Conservation (phyloP, 2,113 vertebrate species). For the Odobenus rosmarus region DNA sequence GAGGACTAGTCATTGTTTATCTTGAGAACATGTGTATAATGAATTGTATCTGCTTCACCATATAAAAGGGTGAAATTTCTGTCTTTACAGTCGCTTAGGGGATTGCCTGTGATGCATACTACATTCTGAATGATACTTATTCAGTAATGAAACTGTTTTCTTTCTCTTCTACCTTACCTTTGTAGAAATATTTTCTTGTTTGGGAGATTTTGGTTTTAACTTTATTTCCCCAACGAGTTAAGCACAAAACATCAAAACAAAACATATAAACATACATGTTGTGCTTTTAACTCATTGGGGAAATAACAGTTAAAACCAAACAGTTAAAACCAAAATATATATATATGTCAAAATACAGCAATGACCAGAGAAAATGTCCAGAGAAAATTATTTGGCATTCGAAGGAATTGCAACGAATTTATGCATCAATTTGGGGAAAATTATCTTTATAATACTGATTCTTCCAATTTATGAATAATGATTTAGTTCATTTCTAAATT, state of each 20-base stretch:
- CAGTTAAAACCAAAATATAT: no score
- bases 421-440: background rate
- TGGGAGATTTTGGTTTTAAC: background rate
- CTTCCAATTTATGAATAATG: background rate
- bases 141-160: background rate
- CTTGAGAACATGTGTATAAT: background rate
- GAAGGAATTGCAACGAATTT: background rate
- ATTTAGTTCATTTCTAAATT: conserved; percentile 12
- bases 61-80: background rate
- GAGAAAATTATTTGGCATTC: background rate
- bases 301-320: no score
- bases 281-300: no score
- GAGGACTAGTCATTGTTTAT: background rate
- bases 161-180: background rate
- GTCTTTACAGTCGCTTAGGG: background rate
- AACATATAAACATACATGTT: background rate
- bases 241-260: background rate
- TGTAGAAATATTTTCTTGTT: background rate
- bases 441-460: background rate
- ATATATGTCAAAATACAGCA: background rate
- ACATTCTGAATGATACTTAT: background rate
- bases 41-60: background rate
- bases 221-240: background rate
- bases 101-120: background rate
- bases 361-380: background rate